Percentiles rank a stretch among this genome's conserved stretches.
phyloP scores from a whole-genome alignment of 2,797 vertebrate species.

The Poecilia gillii region DNA sequence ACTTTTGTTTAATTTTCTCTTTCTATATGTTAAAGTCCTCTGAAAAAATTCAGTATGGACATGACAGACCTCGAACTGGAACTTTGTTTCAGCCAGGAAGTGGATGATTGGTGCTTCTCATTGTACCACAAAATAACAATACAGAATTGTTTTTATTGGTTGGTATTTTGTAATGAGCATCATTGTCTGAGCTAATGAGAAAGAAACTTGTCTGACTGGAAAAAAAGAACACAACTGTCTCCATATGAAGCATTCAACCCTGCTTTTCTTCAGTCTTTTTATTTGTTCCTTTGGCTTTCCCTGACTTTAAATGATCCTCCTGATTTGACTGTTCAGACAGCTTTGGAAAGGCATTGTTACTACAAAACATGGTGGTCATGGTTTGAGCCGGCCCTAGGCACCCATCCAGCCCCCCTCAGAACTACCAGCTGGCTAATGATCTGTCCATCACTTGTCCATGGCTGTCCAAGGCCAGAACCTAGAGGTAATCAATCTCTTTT shows the following conservation, averaged over 20 bases:
- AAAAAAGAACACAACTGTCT: slow-evolving; percentile 14
- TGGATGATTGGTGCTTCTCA: neutral
- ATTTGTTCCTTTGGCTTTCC: slow-evolving; percentile 10
- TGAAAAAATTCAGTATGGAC: neutral
- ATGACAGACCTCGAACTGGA: neutral
- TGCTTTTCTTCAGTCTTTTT: slow-evolving; percentile 9
- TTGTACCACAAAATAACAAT: neutral
- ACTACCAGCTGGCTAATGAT: slow-evolving; percentile 80
- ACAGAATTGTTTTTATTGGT: neutral
- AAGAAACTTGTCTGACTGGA: slow-evolving; percentile 6
- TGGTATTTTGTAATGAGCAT: neutral
- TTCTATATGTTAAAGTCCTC: neutral
- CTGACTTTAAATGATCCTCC: slow-evolving; percentile 15
- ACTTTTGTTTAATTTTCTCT: neutral
- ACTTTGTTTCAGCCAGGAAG: neutral
- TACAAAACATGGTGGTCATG: slow-evolving; percentile 52
- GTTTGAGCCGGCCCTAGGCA: slow-evolving; percentile 49
- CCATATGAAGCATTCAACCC: neutral
- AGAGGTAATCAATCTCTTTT: slow-evolving; percentile 70
- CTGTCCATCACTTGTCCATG: slow-evolving; percentile 74
- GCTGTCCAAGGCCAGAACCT: slow-evolving; percentile 57
- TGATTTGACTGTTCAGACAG: slow-evolving; percentile 39
- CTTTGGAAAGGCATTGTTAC: slow-evolving; percentile 38
- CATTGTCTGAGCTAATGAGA: neutral
- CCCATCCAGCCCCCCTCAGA: slow-evolving; percentile 58